Evolutionary conservation across 2,797 vertebrate genomes (phyloP).

Genomic region (Typhlichthys eigenmanni): DNA sequence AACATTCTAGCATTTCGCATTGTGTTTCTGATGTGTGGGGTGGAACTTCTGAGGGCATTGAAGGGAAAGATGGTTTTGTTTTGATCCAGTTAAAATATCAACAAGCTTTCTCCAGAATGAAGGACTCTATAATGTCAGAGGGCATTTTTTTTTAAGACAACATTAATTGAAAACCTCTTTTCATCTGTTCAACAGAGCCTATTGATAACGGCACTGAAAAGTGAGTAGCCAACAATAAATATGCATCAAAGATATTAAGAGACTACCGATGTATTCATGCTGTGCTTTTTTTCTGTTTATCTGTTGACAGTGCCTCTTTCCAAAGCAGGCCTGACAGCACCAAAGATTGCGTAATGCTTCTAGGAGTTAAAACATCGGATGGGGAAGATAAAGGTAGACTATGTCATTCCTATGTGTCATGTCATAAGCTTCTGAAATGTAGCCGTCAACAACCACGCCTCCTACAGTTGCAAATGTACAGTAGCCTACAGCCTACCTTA

Average conservation of each 20-base stretch:
- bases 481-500: background rate
- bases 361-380: slow-evolving; percentile 88
- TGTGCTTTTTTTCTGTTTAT: background rate
- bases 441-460: background rate
- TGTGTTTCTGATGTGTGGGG: no score
- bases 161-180: background rate
- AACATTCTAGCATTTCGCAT: no score
- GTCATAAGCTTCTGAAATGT: slow-evolving; percentile 7
- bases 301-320: slow-evolving; percentile 70
- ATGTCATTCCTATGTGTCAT: slow-evolving; percentile 57
- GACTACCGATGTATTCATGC: background rate
- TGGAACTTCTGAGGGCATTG: no score
- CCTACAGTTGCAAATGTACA: no score
- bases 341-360: slow-evolving; percentile 93
- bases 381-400: slow-evolving; percentile 80
- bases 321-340: slow-evolving; percentile 82
- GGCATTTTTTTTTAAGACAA: background rate
- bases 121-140: no score
- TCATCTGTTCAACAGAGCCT: slow-evolving; percentile 54
- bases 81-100: no score
- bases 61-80: no score
- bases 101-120: no score
- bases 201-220: slow-evolving; percentile 73
- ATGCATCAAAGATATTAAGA: background rate
- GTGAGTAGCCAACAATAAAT: slow-evolving; percentile 46